Conservation (phyloP, 2,113 vertebrate genomes). For the Dipodomys stephensi region DNA sequence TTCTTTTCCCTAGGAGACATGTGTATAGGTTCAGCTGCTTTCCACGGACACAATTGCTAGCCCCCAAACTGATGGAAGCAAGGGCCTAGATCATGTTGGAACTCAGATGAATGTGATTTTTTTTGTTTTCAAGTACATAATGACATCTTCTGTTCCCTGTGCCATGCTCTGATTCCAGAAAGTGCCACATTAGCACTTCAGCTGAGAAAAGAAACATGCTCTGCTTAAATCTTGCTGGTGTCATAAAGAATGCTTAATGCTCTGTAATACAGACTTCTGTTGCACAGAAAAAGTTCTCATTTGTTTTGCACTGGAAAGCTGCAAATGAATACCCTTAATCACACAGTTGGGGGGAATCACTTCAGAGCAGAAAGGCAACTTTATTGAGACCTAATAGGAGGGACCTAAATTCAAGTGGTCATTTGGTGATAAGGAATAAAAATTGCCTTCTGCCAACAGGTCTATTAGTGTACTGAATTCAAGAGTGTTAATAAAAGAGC, state of each 20-base stretch:
- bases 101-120: constrained; percentile 54
- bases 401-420: background rate
- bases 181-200: constrained; percentile 41
- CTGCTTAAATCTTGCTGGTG: constrained; percentile 8
- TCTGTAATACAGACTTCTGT: constrained; percentile 49
- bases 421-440: background rate
- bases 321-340: background rate
- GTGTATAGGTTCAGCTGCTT: constrained; percentile 8
- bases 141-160: background rate
- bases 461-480: background rate
- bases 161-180: constrained; percentile 32
- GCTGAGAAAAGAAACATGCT: background rate
- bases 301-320: constrained; percentile 53
- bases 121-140: constrained; percentile 20
- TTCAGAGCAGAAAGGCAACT: constrained; percentile 1
- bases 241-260: constrained; percentile 42
- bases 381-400: background rate
- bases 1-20: constrained; percentile 61
- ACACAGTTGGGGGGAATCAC: background rate
- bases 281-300: constrained; percentile 28
- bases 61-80: constrained; percentile 20
- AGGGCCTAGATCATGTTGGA: constrained; percentile 44
- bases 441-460: constrained; percentile 18
- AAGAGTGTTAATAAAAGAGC: constrained; percentile 9
- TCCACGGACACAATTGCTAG: constrained; percentile 31